Evolutionary conservation across 1,140 invertebrate genomes (phyloP).

Genomic region (Nomia melanderi): DNA sequence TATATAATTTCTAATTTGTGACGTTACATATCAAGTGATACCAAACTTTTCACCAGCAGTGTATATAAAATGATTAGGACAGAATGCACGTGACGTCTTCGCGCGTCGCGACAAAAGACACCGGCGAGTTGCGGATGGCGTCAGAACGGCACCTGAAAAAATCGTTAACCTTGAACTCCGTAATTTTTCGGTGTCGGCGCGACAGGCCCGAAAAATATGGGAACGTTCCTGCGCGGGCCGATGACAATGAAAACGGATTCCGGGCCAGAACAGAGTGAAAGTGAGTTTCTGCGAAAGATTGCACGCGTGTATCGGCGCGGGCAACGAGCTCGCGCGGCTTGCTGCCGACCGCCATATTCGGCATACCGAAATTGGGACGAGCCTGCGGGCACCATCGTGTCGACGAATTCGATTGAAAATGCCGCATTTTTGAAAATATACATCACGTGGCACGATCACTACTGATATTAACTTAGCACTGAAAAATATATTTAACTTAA

Average conservation of each 20-base stretch:
- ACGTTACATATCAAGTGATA: too few species aligned
- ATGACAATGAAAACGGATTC: slow-evolving; percentile 50
- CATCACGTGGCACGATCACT: too few species aligned
- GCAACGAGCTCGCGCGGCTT: slow-evolving; percentile 31
- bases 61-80: too few species aligned
- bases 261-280: slow-evolving; percentile 60
- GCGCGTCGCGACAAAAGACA: too few species aligned
- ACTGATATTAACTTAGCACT: too few species aligned
- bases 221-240: not conserved
- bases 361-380: slow-evolving; percentile 55
- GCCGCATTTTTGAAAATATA: not conserved
- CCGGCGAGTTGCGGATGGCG: too few species aligned
- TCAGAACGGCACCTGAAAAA: too few species aligned
- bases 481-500: too few species aligned
- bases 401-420: not conserved
- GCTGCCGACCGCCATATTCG: slow-evolving; percentile 62
- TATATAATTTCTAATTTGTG: too few species aligned
- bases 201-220: not conserved
- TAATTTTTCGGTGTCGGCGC: not conserved
- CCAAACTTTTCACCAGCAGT: too few species aligned
- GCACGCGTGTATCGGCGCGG: slow-evolving; percentile 39
- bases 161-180: slow-evolving; percentile 24
- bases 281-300: slow-evolving; percentile 49
- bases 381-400: not conserved
- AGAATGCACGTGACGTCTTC: too few species aligned